These are phyloP conservation scores for Staurois parvus DNA, from an alignment of 2,797 vertebrate genomes.

Conservation along the genomic window DNA sequence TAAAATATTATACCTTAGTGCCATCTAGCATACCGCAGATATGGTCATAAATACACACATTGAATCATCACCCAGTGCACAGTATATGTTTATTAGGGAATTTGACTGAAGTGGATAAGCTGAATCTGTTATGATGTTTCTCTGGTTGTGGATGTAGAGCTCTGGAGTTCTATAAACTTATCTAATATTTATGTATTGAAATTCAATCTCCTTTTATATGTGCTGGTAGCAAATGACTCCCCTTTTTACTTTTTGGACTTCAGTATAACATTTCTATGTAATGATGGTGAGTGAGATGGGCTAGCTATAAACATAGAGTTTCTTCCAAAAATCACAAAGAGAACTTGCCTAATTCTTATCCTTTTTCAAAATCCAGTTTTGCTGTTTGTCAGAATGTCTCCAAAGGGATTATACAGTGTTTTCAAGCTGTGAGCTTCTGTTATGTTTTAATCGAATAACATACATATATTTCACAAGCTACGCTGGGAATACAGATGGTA, in stretches of 20 bases:
- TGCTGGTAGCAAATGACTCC: not conserved
- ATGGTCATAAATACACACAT: no score
- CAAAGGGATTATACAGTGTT: not conserved
- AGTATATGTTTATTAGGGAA: no score
- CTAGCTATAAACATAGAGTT: not conserved
- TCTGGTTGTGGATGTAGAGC: not conserved
- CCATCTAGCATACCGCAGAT: no score
- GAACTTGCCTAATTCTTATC: not conserved
- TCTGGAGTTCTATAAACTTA: not conserved
- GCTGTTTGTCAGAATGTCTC: conserved; percentile 36
- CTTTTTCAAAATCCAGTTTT: conserved; percentile 20
- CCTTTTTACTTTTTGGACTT: no score
- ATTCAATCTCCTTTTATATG: not conserved
- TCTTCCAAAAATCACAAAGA: not conserved
- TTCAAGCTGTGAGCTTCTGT: conserved; percentile 22
- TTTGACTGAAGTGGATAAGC: not conserved
- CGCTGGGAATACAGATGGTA: conserved; percentile 30
- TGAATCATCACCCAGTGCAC: no score
- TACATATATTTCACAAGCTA: conserved; percentile 16
- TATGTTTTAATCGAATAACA: conserved; percentile 21
- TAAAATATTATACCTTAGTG: no score
- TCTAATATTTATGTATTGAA: not conserved
- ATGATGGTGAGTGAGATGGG: conserved; percentile 8
- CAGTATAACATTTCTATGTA: not conserved
- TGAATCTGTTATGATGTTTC: not conserved